phyloP scores from a whole-genome alignment of 2,888 invertebrate species.

The Microdon myrmicae region DNA sequence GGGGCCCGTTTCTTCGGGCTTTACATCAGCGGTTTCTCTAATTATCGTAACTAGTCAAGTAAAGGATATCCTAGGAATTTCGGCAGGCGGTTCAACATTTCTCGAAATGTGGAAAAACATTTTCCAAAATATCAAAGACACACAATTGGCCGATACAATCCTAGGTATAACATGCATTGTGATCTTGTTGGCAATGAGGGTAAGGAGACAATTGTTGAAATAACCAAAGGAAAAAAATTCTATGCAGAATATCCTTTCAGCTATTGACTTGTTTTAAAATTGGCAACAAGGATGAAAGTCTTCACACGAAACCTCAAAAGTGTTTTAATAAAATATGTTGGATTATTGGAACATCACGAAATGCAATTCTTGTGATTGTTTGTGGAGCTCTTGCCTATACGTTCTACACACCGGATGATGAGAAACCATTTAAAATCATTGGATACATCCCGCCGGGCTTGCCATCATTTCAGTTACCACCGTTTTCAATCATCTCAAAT shows the following conservation, averaged over 20 bases:
- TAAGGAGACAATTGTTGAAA: conserved; percentile 65
- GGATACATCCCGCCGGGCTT: conserved; percentile 82
- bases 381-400: conserved; percentile 76
- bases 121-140: conserved; percentile 73
- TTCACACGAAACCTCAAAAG: conserved; percentile 70
- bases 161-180: conserved; percentile 81
- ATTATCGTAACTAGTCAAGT: conserved; percentile 91
- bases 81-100: conserved; percentile 79
- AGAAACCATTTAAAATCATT: conserved; percentile 75
- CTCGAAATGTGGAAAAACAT: conserved; percentile 81
- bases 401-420: conserved; percentile 61
- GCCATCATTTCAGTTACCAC: conserved; percentile 74
- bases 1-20: conserved; percentile 88
- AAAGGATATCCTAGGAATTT: conserved; percentile 82
- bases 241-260: conserved; percentile 67
- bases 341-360: conserved; percentile 83
- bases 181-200: conserved; percentile 80
- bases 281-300: conserved; percentile 70
- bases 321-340: conserved; percentile 76
- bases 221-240: not conserved
- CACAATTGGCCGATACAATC: conserved; percentile 77
- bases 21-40: conserved; percentile 89
- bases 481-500: conserved; percentile 72
- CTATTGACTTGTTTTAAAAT: conserved; percentile 74
- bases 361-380: conserved; percentile 83